Evolutionary conservation across 2,113 vertebrate genomes (phyloP), one percentile per base, ranked within the genome.

Genomic region (Rhombomys opimus): DNA sequence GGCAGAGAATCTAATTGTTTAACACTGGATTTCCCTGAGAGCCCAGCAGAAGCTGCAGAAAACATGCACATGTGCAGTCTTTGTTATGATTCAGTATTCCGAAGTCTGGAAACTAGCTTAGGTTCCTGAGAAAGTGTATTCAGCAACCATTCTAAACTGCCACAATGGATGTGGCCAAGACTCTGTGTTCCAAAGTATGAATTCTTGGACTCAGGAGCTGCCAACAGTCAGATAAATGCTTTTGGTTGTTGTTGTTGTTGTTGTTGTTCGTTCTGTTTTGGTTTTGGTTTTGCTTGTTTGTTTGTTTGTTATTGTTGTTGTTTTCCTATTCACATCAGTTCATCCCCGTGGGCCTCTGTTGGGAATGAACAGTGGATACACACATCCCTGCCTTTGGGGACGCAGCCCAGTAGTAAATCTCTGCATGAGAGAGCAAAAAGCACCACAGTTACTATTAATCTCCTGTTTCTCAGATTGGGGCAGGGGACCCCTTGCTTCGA

Each of bases 161-260:
- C 72, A 17, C 20, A 57, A 3, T 67, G 82, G 30, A 30, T 7
- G 23, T 22, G 80, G 35, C 32, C 18, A 92, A 92, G 18, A 5
- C 18, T 15, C 87, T 91, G 67, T 95, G 63, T 30, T 54, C 23
- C n/a, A 68, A 67, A 17, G 35, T 57, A 7, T 90, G 57, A 91
- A 75, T 93, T 82, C 38, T 78, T 81, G 46, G 35, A 84, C 30
- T 38, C 22, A 7, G 20, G 41, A 72, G 46, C 46, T 87, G 8
- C 65, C 63, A 81, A 73, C 68, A 68, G 63, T 84, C 80, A 95
- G 25, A 67, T 73, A 89, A 78, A 4, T 15, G n/a, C 94, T 89
- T 68, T 89, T 10, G 2, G 10, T 57, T 57, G 10, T 57, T 57
- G 54, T 57, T 57, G 10, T 10, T 14, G 10, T 57, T 57, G 10